Percentiles rank a stretch among this genome's conserved stretches.
These are phyloP conservation scores for Pangasianodon hypophthalmus DNA, from an alignment of 2,113 vertebrate genomes.

Conservation along the genomic window DNA sequence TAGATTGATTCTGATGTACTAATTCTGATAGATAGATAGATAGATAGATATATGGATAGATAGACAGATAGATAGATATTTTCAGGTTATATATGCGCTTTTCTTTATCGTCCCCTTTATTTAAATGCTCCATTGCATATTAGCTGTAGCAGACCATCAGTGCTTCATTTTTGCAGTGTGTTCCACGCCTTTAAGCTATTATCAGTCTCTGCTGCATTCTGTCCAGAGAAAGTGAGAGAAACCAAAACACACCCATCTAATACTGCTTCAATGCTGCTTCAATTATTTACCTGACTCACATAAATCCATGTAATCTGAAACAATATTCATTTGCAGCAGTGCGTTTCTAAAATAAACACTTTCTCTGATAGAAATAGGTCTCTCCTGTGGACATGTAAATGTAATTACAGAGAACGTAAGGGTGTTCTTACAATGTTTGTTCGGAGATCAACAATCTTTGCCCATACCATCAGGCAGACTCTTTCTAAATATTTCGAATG, in stretches of 20 bases:
- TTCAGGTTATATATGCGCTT: neutral
- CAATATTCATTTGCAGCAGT: neutral
- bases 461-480: neutral
- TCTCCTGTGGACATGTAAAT: neutral
- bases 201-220: neutral
- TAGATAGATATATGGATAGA: neutral
- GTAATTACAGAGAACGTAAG: neutral
- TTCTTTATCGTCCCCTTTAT: neutral
- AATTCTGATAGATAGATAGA: neutral
- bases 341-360: neutral
- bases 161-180: neutral
- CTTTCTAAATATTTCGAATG: neutral
- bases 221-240: neutral
- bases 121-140: neutral
- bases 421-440: neutral
- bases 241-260: neutral
- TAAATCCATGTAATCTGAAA: neutral
- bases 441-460: neutral
- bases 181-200: neutral
- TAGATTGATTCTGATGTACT: neutral
- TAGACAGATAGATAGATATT: neutral
- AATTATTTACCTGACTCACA: neutral
- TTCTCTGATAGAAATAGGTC: conserved; percentile 1
- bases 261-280: too few species aligned
- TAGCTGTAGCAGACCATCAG: neutral